Evolutionary conservation across 2,888 invertebrate species (phyloP).

Genomic region (Laspeyria flexula): DNA sequence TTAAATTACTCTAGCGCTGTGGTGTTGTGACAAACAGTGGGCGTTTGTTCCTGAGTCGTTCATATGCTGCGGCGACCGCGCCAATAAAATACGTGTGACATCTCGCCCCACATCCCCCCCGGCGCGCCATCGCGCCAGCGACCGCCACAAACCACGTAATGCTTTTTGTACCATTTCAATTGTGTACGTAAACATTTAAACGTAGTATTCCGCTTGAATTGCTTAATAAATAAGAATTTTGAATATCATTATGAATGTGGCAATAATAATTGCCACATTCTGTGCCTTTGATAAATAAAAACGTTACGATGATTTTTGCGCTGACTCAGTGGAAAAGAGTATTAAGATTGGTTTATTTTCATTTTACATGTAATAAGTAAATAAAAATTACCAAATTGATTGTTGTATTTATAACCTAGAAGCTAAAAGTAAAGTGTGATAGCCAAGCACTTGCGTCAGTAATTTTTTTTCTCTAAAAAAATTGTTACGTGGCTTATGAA

Average conservation of each 20-base stretch:
- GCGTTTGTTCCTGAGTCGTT: conserved; percentile 51
- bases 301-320: too few species aligned
- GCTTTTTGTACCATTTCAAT: conserved; percentile 40
- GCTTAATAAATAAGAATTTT: conserved; percentile 26
- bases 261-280: conserved; percentile 1
- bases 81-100: conserved; percentile 58
- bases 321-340: too few species aligned
- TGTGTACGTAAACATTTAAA: conserved; percentile 31
- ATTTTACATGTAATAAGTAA: too few species aligned
- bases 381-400: too few species aligned
- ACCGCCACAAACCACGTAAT: conserved; percentile 32
- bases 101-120: conserved; percentile 28
- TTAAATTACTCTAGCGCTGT: conserved; percentile 61
- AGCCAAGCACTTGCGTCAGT: conserved; percentile 25
- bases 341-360: too few species aligned
- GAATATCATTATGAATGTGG: conserved; percentile 9
- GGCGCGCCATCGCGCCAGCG: conserved; percentile 5
- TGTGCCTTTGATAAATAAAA: conserved; percentile 3
- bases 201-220: conserved; percentile 23
- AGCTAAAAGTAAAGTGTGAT: conserved; percentile 19
- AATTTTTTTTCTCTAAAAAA: conserved; percentile 31
- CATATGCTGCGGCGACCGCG: conserved; percentile 51
- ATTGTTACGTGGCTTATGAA: conserved; percentile 48
- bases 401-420: too few species aligned
- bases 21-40: conserved; percentile 66